Conservation (phyloP, 2,113 vertebrate genomes). For the Malurus cyaneus region DNA sequence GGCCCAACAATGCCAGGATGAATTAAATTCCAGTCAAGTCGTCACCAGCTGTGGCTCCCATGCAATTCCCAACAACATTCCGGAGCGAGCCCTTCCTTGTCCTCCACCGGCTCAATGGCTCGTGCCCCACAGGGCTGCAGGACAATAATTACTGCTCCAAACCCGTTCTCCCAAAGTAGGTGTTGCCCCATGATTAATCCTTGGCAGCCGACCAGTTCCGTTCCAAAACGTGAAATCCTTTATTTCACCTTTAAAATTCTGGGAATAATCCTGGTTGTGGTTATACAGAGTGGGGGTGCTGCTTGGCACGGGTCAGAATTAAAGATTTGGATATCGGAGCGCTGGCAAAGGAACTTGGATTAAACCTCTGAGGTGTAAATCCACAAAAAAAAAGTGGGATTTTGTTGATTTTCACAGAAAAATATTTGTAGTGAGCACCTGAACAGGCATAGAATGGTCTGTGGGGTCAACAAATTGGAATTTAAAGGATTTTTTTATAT, state of each 20-base stretch:
- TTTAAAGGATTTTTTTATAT: too few relatives aligned
- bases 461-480: accelerated
- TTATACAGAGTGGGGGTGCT: accelerated
- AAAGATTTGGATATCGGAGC: accelerated
- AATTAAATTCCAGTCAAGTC: neutral
- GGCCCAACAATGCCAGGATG: neutral
- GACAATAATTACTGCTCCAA: neutral
- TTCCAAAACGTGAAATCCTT: neutral
- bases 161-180: neutral
- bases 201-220: neutral
- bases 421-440: neutral
- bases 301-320: accelerated
- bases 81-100: neutral
- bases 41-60: neutral
- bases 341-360: neutral
- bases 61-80: neutral
- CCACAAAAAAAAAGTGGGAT: neutral
- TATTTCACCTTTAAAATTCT: neutral
- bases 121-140: neutral
- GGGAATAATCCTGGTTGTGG: accelerated
- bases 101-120: neutral
- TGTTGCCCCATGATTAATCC: neutral
- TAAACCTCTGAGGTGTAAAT: neutral
- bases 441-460: accelerated
- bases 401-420: neutral